These are phyloP conservation scores for Macrosoma leucophasiata DNA, from an alignment of 2,888 invertebrate species.

Conservation along the genomic window DNA sequence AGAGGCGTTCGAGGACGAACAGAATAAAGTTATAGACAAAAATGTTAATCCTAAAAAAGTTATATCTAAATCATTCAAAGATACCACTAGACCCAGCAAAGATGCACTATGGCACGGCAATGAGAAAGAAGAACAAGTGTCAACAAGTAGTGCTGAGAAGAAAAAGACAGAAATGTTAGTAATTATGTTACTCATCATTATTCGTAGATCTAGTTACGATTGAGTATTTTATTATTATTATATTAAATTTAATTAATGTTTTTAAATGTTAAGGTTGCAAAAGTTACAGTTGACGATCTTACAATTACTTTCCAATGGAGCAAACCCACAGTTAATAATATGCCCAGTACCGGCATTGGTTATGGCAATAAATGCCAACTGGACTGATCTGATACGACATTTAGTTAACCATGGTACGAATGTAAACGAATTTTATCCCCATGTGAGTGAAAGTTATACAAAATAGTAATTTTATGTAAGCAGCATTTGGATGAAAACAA, in stretches of 20 bases:
- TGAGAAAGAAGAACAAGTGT: constrained; percentile 33
- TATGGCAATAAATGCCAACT: constrained; percentile 39
- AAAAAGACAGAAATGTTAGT: constrained; percentile 39
- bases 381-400: constrained; percentile 37
- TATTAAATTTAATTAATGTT: constrained; percentile 4
- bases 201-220: too few relatives aligned
- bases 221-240: too few relatives aligned
- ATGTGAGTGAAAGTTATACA: constrained; percentile 30
- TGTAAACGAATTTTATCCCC: constrained; percentile 44
- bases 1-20: constrained; percentile 36
- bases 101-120: constrained; percentile 33
- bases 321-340: constrained; percentile 42
- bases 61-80: constrained; percentile 34
- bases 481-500: too few relatives aligned
- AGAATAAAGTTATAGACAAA: constrained; percentile 38
- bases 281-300: constrained; percentile 41
- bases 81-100: constrained; percentile 38
- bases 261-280: constrained; percentile 42
- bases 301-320: constrained; percentile 47
- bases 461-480: neutral
- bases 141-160: constrained; percentile 32
- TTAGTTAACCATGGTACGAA: constrained; percentile 46
- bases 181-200: neutral
- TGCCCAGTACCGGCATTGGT: constrained; percentile 54
- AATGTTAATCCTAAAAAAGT: constrained; percentile 32